Percentiles rank a stretch among this genome's conserved stretches.
phyloP scores from a whole-genome alignment of 2,113 vertebrate genomes.

The Hyla sarda region DNA sequence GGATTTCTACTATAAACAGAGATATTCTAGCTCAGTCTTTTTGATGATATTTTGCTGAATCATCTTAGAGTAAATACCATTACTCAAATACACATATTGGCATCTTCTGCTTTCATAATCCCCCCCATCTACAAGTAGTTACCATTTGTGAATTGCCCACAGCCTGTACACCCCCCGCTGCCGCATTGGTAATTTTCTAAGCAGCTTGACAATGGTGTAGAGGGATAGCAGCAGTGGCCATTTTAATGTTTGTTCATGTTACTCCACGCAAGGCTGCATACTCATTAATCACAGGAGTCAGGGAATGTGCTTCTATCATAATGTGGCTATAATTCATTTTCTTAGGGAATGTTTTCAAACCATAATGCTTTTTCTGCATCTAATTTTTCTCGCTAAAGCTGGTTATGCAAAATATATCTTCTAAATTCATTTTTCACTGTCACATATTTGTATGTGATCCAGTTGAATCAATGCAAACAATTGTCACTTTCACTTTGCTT shows the following conservation, averaged over 20 bases:
- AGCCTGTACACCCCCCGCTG: background rate
- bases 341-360: slow-evolving; percentile 32
- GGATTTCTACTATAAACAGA: too few species aligned
- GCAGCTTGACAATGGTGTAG: background rate
- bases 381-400: slow-evolving; percentile 52
- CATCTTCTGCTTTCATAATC: background rate
- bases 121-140: background rate
- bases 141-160: background rate
- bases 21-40: too few species aligned
- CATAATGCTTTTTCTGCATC: slow-evolving; percentile 55
- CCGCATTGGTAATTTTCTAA: background rate
- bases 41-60: background rate
- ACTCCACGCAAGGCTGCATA: slow-evolving; percentile 32
- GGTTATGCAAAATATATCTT: slow-evolving; percentile 50
- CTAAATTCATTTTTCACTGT: slow-evolving; percentile 57
- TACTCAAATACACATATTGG: background rate
- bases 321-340: slow-evolving; percentile 57
- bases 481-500: slow-evolving; percentile 48
- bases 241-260: slow-evolving; percentile 54
- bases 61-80: background rate
- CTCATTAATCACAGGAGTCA: slow-evolving; percentile 57
- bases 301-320: slow-evolving; percentile 52
- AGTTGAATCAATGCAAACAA: slow-evolving; percentile 46
- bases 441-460: slow-evolving; percentile 51
- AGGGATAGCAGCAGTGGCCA: slow-evolving; percentile 34